A percentile compares a stretch with the other conserved stretches of the same genome.
Evolutionary conservation across 2,113 vertebrate species (phyloP).

Genomic region (Sinocyclocheilus grahami): DNA sequence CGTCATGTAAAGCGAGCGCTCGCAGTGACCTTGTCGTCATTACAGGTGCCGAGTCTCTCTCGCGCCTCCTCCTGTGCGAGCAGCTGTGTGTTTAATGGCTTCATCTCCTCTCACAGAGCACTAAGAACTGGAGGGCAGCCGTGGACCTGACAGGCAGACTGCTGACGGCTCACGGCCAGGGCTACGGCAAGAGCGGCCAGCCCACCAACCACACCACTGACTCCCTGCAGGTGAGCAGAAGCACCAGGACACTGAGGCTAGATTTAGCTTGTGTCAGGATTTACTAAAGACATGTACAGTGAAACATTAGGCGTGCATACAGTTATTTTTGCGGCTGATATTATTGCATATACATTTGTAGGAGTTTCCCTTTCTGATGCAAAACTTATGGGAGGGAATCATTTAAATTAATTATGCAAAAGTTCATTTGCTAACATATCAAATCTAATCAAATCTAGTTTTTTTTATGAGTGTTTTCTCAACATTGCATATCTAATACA

Average conservation of each 20-base stretch:
- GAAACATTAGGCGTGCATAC: not conserved
- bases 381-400: too few species aligned
- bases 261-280: not conserved
- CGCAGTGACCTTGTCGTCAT: slow-evolving; percentile 71
- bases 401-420: too few species aligned
- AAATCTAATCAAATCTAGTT: too few species aligned
- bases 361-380: too few species aligned
- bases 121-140: slow-evolving; percentile 95
- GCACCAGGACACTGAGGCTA: not conserved
- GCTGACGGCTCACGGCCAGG: slow-evolving; percentile 92
- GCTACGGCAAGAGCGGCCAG: slow-evolving; percentile 92
- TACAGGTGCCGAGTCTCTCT: not conserved
- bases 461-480: too few species aligned
- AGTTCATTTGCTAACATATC: not conserved
- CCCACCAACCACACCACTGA: slow-evolving; percentile 89
- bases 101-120: slow-evolving; percentile 78
- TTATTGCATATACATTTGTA: too few species aligned
- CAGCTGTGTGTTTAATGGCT: slow-evolving; percentile 52
- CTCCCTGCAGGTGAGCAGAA: slow-evolving; percentile 86
- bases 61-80: not conserved
- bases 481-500: too few species aligned
- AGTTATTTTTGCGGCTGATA: too few species aligned
- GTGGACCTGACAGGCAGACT: slow-evolving; percentile 93
- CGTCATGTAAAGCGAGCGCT: slow-evolving; percentile 52
- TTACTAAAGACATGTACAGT: too few species aligned